Percentiles rank a stretch among this genome's conserved stretches.
These are phyloP conservation scores for Coleophora deauratella DNA, from an alignment of 2,888 invertebrate species.

Conservation along the genomic window DNA sequence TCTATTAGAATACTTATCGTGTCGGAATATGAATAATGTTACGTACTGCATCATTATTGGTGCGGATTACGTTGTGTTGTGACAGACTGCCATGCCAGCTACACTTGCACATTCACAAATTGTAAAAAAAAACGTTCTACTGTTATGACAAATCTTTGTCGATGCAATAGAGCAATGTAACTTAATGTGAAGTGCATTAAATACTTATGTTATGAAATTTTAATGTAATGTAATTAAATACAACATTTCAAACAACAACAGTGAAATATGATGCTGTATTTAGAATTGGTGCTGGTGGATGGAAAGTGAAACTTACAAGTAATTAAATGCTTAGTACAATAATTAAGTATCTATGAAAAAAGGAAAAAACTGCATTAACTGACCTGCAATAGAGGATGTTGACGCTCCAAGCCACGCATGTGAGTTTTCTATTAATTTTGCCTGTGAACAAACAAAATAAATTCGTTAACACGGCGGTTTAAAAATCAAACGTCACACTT, in stretches of 20 bases:
- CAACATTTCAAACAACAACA: too few relatives aligned
- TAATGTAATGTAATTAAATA: too few relatives aligned
- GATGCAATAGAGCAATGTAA: background rate
- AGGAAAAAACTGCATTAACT: constrained; percentile 51
- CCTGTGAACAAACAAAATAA: constrained; percentile 74
- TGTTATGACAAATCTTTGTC: too few relatives aligned
- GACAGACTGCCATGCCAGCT: constrained; percentile 12
- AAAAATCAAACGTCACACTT: constrained; percentile 5
- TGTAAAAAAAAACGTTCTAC: too few relatives aligned
- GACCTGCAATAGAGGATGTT: constrained; percentile 93
- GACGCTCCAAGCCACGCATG: constrained; percentile 95
- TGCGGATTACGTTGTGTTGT: constrained; percentile 3
- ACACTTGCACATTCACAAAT: constrained; percentile 4
- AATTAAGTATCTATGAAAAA: background rate
- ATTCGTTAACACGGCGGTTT: constrained; percentile 5
- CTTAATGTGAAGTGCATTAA: too few relatives aligned
- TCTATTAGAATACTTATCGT: constrained; percentile 23
- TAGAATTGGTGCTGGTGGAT: too few relatives aligned
- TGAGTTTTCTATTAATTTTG: constrained; percentile 92
- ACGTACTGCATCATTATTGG: constrained; percentile 25
- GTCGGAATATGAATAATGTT: constrained; percentile 26
- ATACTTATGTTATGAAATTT: too few relatives aligned
- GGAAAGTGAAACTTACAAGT: too few relatives aligned
- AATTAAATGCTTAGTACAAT: background rate
- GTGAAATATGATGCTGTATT: too few relatives aligned